Evolutionary conservation across 2,113 vertebrate species (phyloP).

Genomic region (Campylomormyrus tamandua): DNA sequence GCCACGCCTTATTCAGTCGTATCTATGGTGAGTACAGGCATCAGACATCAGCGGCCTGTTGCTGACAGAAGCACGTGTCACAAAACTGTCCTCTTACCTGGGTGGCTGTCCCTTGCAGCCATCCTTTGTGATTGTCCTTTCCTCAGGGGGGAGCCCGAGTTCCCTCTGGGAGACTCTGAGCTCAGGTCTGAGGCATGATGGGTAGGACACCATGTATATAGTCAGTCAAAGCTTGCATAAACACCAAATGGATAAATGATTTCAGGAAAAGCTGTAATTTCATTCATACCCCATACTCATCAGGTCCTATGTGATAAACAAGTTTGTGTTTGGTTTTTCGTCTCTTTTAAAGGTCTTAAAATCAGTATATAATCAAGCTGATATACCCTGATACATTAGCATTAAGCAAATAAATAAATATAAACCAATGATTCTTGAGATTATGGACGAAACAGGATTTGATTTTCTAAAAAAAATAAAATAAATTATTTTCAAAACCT

Average conservation of each 20-base stretch:
- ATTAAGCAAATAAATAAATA: not conserved
- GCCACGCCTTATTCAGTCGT: not conserved
- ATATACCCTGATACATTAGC: not conserved
- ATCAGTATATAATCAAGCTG: not conserved
- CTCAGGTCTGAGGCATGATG: slow-evolving; percentile 14
- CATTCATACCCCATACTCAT: not conserved
- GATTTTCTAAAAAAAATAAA: too few relatives aligned
- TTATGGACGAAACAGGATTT: too few relatives aligned
- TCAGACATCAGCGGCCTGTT: not conserved
- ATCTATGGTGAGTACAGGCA: not conserved
- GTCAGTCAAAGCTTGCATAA: not conserved
- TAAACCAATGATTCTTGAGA: not conserved
- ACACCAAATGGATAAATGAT: not conserved
- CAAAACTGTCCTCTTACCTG: slow-evolving; percentile 5
- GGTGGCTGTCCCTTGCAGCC: not conserved
- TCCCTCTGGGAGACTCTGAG: slow-evolving; percentile 1
- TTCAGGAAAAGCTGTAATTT: not conserved
- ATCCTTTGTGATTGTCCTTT: slow-evolving; percentile 13
- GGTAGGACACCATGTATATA: not conserved
- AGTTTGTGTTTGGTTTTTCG: not conserved
- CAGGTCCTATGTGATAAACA: not conserved
- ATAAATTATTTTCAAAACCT: too few relatives aligned
- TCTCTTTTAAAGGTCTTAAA: not conserved
- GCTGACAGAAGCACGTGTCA: not conserved
- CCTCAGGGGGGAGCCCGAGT: not conserved